phyloP scores from a whole-genome alignment of 2,797 vertebrate genomes.

The Mergus octosetaceus region DNA sequence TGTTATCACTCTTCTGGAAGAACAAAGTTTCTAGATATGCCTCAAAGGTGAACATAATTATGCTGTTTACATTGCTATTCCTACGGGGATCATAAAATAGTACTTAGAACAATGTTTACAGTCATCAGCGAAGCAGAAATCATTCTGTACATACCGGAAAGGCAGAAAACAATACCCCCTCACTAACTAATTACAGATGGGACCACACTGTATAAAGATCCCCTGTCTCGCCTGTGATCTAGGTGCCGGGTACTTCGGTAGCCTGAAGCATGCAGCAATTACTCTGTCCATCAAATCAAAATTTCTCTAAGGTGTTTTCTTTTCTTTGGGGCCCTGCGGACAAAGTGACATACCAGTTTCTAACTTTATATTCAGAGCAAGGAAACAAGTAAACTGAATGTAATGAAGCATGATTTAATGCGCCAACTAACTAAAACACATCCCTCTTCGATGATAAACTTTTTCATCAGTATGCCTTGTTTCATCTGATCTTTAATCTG shows the following conservation, averaged over 20 bases:
- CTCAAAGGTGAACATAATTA: slow-evolving; percentile 65
- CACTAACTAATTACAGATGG: slow-evolving; percentile 18
- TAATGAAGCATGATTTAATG: neutral
- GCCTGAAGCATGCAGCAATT: slow-evolving; percentile 11
- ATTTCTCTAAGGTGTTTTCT: slow-evolving; percentile 1
- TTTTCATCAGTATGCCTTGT: neutral
- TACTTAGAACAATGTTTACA: slow-evolving; percentile 60
- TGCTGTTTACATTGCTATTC: slow-evolving; percentile 58
- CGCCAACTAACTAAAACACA: neutral
- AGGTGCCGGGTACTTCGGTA: neutral
- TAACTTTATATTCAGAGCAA: neutral
- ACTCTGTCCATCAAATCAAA: neutral
- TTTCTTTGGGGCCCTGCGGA: neutral
- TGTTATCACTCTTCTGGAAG: slow-evolving; percentile 64
- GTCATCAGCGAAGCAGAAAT: slow-evolving; percentile 41
- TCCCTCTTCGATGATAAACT: neutral
- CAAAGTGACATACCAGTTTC: neutral
- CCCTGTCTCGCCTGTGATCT: neutral
- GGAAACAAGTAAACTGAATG: neutral
- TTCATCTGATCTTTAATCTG: neutral
- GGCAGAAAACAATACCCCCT: neutral
- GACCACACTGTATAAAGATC: neutral
- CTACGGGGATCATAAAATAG: slow-evolving; percentile 58
- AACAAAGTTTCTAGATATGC: slow-evolving; percentile 57
- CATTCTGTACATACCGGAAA: neutral